A percentile compares a stretch with the other conserved stretches of the same genome.
phyloP scores from a whole-genome alignment of 53 echinoderm and acorn worm species.

The Paracentrotus lividus region DNA sequence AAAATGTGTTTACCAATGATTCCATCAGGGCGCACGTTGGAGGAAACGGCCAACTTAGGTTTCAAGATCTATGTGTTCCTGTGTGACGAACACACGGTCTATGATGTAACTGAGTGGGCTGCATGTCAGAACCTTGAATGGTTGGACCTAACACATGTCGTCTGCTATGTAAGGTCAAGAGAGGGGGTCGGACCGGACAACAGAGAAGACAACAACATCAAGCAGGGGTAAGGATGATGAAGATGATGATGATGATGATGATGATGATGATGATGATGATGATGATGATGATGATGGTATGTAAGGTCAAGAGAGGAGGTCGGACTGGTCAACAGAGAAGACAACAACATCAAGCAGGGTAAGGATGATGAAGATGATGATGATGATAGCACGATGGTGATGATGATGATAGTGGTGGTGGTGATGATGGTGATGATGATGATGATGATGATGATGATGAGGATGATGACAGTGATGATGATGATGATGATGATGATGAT shows the following conservation, averaged over 20 bases:
- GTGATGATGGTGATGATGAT: neutral
- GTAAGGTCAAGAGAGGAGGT: conserved; percentile 69
- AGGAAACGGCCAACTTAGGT: conserved; percentile 77
- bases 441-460: neutral
- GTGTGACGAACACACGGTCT: conserved; percentile 79
- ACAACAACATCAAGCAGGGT: conserved; percentile 6
- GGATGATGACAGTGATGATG: neutral
- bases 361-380: neutral
- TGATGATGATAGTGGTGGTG: neutral
- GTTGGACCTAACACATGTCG: conserved; percentile 80
- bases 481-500: neutral
- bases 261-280: neutral
- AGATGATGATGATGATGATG: neutral
- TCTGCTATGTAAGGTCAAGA: conserved; percentile 76
- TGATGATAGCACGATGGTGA: neutral
- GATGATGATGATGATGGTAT: conserved; percentile 46
- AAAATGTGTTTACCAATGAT: neutral
- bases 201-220: conserved; percentile 27
- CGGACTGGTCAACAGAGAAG: conserved; percentile 32
- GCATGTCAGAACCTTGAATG: conserved; percentile 80
- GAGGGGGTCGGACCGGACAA: conserved; percentile 13
- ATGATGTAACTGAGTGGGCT: conserved; percentile 91
- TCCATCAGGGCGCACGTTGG: conserved; percentile 82
- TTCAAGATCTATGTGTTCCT: conserved; percentile 82
- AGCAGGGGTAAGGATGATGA: conserved; percentile 18